Base-by-base conservation (phyloP, 53 echinoderm and acorn worm species). In the Antedon mediterranea region DNA sequence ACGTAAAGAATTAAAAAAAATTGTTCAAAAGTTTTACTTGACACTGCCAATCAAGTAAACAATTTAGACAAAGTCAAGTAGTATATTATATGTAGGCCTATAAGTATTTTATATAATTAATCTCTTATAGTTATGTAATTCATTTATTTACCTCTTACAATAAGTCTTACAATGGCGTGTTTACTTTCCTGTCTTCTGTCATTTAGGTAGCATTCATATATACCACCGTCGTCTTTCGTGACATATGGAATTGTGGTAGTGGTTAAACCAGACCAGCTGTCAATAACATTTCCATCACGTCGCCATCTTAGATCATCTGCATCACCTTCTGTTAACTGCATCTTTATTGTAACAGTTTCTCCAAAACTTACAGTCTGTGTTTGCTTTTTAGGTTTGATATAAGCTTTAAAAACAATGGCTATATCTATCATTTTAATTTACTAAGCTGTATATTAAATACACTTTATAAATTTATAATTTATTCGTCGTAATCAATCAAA, bases 91-190 rank as follows among this genome's bases (percentile, higher is more conserved):
- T n/a, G n/a, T n/a, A n/a, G n/a, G n/a, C n/a, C n/a, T n/a, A n/a
- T n/a, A n/a, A n/a, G n/a, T n/a, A n/a, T n/a, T n/a, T n/a, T n/a
- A n/a, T n/a, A n/a, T n/a, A n/a, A n/a, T n/a, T n/a, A n/a, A n/a
- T n/a, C n/a, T n/a, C n/a, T n/a, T n/a, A n/a, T n/a, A n/a, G n/a
- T n/a, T n/a, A n/a, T n/a, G n/a, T n/a, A n/a, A n/a, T n/a, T 57
- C 9, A 15, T 57, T 57, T 3, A 14, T 30, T 33, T 74, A 86
- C 86, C 82, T 82, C 86, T 82, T 28, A 86, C 86, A 34, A 82
- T 82, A 34, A 86, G 70, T 74, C 78, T 77, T 27, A 86, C 32
- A 32, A 86, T 86, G 72, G 82, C 82, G 74, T 86, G 85, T n/a
- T 30, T 28, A 15, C 76, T 81, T 31, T 83, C 18, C 0, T 31